Evolutionary conservation across 2,888 invertebrate species (phyloP), one percentile per base, ranked within the genome.

Genomic region (Cacoxenus indagator): DNA sequence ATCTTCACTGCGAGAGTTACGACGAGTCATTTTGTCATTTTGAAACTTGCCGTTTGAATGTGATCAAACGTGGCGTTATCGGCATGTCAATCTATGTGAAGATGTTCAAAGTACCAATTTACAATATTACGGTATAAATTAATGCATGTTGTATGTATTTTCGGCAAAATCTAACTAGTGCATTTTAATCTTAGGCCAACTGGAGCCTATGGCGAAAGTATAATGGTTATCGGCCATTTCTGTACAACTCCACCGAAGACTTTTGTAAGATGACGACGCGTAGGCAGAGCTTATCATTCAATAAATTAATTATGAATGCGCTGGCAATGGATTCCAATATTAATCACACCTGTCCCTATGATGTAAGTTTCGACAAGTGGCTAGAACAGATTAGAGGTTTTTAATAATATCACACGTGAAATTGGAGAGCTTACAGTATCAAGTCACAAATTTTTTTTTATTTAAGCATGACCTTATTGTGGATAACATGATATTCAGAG

Each of bases 381-480:
- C n/a, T n/a, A n/a, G n/a, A n/a, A n/a, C n/a, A n/a, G n/a, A n/a
- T n/a, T n/a, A n/a, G n/a, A n/a, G n/a, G n/a, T n/a, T n/a, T n/a
- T n/a, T n/a, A n/a, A n/a, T n/a, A n/a, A n/a, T n/a, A n/a, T n/a
- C n/a, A n/a, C n/a, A n/a, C n/a, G n/a, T n/a, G n/a, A n/a, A n/a
- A n/a, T n/a, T n/a, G n/a, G n/a, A n/a, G n/a, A n/a, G n/a, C n/a
- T n/a, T n/a, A n/a, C n/a, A n/a, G n/a, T n/a, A n/a, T n/a, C n/a
- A n/a, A n/a, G n/a, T n/a, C n/a, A n/a, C n/a, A n/a, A n/a, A n/a
- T n/a, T n/a, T n/a, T 11, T 19, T 19, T 43, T 9, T 37, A 1
- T 68, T 57, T 1, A 5, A 70, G 68, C 64, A 70, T 26, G 54
- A 64, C 29, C 0, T 70, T 6, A 68, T 72, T 17, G n/a, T 70